phyloP scores from a whole-genome alignment of 2,888 invertebrate genomes.

The Chaetoderma sp. region DNA sequence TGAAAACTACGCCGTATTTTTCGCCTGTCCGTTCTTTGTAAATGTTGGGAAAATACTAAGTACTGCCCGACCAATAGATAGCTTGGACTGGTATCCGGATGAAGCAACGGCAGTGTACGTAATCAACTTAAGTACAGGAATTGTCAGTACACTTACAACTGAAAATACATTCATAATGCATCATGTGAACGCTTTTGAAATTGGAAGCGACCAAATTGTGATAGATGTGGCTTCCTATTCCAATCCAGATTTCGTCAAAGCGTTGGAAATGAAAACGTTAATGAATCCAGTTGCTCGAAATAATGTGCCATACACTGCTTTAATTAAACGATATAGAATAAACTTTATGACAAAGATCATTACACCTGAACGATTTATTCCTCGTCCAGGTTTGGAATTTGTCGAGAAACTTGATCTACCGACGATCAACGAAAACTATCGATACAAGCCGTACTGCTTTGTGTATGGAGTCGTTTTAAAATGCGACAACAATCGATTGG shows the following conservation, averaged over 20 bases:
- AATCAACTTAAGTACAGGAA: slow-evolving; percentile 46
- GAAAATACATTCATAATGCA: slow-evolving; percentile 59
- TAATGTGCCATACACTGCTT: slow-evolving; percentile 44
- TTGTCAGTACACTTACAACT: slow-evolving; percentile 41
- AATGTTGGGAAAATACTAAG: slow-evolving; percentile 50
- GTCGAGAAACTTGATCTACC: slow-evolving; percentile 56
- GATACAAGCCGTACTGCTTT: slow-evolving; percentile 53
- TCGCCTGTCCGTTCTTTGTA: slow-evolving; percentile 58
- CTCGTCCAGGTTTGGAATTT: slow-evolving; percentile 34
- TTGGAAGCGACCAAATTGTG: slow-evolving; percentile 35
- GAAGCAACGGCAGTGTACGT: slow-evolving; percentile 49
- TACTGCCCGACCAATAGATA: slow-evolving; percentile 49
- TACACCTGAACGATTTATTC: slow-evolving; percentile 26
- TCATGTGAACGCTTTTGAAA: slow-evolving; percentile 60
- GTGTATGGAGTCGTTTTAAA: slow-evolving; percentile 60
- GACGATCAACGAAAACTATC: slow-evolving; percentile 57
- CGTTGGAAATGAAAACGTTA: slow-evolving; percentile 44
- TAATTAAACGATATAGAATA: slow-evolving; percentile 49
- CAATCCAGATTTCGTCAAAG: slow-evolving; percentile 50
- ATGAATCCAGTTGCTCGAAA: slow-evolving; percentile 45
- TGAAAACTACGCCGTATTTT: slow-evolving; percentile 52
- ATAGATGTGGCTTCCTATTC: slow-evolving; percentile 58
- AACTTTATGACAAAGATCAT: slow-evolving; percentile 36
- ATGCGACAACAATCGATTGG: slow-evolving; percentile 45
- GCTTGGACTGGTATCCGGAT: slow-evolving; percentile 54